phyloP scores from a whole-genome alignment of 2,113 vertebrate species.

The Symphodus melops region DNA sequence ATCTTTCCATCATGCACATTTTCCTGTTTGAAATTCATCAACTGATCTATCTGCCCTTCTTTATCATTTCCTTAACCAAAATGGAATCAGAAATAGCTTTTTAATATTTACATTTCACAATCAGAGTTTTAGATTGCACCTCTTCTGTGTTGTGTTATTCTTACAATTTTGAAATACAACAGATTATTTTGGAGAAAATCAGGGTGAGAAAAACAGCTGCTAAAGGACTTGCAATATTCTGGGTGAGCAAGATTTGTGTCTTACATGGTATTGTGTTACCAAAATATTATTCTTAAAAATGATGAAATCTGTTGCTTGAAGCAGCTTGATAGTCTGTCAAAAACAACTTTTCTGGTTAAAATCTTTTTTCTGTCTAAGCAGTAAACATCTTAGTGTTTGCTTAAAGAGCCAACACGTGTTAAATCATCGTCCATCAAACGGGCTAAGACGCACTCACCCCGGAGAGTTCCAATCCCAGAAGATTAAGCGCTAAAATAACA shows the following conservation, averaged over 20 bases:
- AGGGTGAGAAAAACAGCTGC: slow-evolving; percentile 25
- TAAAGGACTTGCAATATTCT: slow-evolving; percentile 1
- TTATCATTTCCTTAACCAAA: slow-evolving; percentile 9
- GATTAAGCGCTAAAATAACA: slow-evolving; percentile 81
- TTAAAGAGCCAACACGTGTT: slow-evolving; percentile 37
- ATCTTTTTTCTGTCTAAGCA: slow-evolving; percentile 26
- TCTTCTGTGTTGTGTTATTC: background rate
- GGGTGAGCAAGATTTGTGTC: background rate
- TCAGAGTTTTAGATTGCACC: slow-evolving; percentile 7
- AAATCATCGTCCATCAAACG: slow-evolving; percentile 48
- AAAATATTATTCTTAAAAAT: slow-evolving; percentile 45
- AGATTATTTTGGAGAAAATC: background rate
- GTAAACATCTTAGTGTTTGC: slow-evolving; percentile 65
- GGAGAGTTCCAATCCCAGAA: slow-evolving; percentile 66
- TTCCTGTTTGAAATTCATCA: slow-evolving; percentile 44
- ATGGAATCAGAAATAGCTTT: slow-evolving; percentile 13
- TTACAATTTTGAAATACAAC: slow-evolving; percentile 15
- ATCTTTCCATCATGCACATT: slow-evolving; percentile 28
- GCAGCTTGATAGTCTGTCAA: slow-evolving; percentile 22
- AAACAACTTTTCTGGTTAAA: slow-evolving; percentile 41
- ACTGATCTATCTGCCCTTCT: slow-evolving; percentile 11
- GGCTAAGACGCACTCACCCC: slow-evolving; percentile 37
- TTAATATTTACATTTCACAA: background rate
- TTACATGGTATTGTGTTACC: slow-evolving; percentile 17
- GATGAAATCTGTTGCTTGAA: slow-evolving; percentile 38